Conservation (phyloP, 2,113 vertebrate species). For the Daboia siamensis region DNA sequence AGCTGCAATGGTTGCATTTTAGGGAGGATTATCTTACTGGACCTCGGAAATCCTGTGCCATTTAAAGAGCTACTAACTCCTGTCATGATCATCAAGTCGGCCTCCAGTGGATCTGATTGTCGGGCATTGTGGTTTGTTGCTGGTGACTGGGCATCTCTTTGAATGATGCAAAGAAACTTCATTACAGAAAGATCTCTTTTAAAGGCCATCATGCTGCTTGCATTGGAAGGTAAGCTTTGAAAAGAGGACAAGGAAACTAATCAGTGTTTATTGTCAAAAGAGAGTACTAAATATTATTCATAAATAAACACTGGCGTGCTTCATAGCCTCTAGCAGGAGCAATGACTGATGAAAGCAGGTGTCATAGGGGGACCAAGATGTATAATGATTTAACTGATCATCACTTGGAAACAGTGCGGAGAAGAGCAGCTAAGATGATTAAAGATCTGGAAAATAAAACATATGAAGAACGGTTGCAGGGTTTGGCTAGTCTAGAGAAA, state of each 20-base stretch:
- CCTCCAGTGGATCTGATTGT: neutral
- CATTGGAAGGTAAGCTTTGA: neutral
- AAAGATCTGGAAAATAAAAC: too few relatives aligned
- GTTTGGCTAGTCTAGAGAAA: neutral
- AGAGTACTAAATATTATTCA: slow-evolving; percentile 40
- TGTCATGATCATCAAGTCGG: neutral
- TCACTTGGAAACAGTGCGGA: too few relatives aligned
- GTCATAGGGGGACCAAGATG: slow-evolving; percentile 33
- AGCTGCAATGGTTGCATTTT: neutral
- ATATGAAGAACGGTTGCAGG: too few relatives aligned
- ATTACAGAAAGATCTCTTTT: slow-evolving; percentile 34
- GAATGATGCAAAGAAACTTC: slow-evolving; percentile 37
- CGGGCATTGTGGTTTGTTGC: slow-evolving; percentile 28
- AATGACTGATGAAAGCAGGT: slow-evolving; percentile 42
- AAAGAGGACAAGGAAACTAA: slow-evolving; percentile 38
- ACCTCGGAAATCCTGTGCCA: too few relatives aligned
- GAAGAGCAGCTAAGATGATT: too few relatives aligned
- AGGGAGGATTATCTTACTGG: too few relatives aligned
- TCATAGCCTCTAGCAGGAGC: slow-evolving; percentile 54
- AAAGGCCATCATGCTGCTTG: slow-evolving; percentile 31
- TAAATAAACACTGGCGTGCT: slow-evolving; percentile 57
- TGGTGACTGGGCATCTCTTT: slow-evolving; percentile 34
- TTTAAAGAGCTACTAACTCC: neutral
- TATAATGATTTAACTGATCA: slow-evolving; percentile 39
- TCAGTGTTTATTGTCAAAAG: slow-evolving; percentile 41